Base-by-base conservation (phyloP, 2,888 invertebrate species). In the Cinara cedri region DNA sequence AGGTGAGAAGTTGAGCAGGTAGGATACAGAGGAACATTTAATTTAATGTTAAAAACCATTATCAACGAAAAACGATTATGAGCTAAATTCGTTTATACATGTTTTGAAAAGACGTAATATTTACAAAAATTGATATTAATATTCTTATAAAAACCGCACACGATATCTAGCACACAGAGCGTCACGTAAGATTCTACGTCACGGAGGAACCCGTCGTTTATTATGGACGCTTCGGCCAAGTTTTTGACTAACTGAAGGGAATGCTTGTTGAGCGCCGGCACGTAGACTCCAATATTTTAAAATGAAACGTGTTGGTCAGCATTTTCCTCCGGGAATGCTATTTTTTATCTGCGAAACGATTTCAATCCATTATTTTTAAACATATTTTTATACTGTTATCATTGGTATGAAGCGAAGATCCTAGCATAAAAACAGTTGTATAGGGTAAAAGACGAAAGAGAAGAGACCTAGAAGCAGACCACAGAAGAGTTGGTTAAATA, bases 261-360 rank as follows among this genome's bases (percentile, higher is more conserved):
- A 83, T 91, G 89, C 82, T 90, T 89, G 83, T 89, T 89, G 84
- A 91, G 90, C 0, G 91, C 88, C 81, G 89, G 88, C 72, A 90
- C 85, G 83, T 91, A 91, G 83, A 90, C 83, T 90, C 89, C 83
- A 91, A 86, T 83, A 91, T 91, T 85, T 90, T 89, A 84, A 91
- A 91, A 85, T 91, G 91, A 85, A 91, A 91, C 6, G 90, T 89
- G 24, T 91, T 90, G 1, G 91, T 91, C 82, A 91, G 85, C 83
- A 91, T 87, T 87, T 90, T 90, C 82, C 91, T 86, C 82, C 91
- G 85, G 0, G 86, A 85, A 82, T 88, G 87, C 91, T 91, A 91
- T 85, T 91, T 91, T 16, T 24, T 9, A 44, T 81, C 82, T 82
- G 26, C 9, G 54, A 72, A 42, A 46, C n/a, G n/a, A n/a, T n/a